Evolutionary conservation across 2,113 vertebrate genomes (phyloP), one percentile per base, ranked within the genome.

Genomic region (Gasterosteus nipponicus): DNA sequence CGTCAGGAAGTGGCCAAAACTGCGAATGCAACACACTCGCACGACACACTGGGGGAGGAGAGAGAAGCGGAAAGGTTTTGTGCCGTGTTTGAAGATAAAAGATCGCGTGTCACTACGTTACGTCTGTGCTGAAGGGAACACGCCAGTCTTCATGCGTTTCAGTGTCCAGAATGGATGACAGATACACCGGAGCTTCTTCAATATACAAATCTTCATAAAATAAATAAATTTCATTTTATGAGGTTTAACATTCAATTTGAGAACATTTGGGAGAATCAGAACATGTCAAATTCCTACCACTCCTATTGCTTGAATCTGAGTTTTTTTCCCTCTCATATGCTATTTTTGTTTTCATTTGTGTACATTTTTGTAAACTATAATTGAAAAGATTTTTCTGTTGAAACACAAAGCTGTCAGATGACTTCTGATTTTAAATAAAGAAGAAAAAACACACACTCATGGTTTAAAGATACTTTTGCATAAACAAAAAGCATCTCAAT

Each of bases 1-100:
- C 15, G 95, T 95, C 0, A 99, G 93, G 80, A 99, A 99, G 93
- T 99, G 97, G 33, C 98, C 98, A 1, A 98, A 99, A 91, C 97
- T 99, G 60, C 98, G 96, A 41, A 99, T 96, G 89, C 96, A 97
- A 91, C 97, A 96, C 74, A 97, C 92, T 1, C 98, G 94, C 54
- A 97, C 92, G 0, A 97, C 91, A 0, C 96, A 95, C 98, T 99
- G 94, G 41, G 57, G 58, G 61, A 72, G 29, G 18, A 46, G 29
- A 44, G 1, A 39, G 29, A 18, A 42, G 42, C 1, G 14, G 3
- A 5, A 5, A 7, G 8, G 22, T 46, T 58, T 26, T 11, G 56
- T 35, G 22, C n/a, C 11, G 29, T 26, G 46, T 26, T 41, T 15
- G 26, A 68, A 31, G 1, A 26, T 5, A 2, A 47, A 38, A 58